Evolutionary conservation across 1,140 invertebrate species (phyloP).

Genomic region (Drosophila saltans): DNA sequence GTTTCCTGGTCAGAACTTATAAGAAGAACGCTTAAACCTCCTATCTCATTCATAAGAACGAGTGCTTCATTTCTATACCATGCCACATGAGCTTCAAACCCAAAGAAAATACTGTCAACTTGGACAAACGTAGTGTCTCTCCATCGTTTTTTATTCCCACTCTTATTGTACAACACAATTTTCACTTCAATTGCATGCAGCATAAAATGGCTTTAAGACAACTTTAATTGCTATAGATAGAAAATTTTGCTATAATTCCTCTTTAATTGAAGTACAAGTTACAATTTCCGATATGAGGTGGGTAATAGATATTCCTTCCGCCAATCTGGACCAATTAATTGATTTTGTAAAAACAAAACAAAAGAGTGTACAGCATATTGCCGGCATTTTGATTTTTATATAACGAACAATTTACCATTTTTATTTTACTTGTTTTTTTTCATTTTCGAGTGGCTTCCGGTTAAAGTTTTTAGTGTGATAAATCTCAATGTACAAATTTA

Average conservation of each 20-base stretch:
- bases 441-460: conserved; percentile 14
- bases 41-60: too few relatives aligned
- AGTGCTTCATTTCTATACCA: too few relatives aligned
- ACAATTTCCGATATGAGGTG: background rate
- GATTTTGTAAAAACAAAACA: background rate
- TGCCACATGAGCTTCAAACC: too few relatives aligned
- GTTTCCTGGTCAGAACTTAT: too few relatives aligned
- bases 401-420: background rate
- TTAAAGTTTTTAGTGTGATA: conserved; percentile 72
- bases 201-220: background rate
- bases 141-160: too few relatives aligned
- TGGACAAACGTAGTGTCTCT: too few relatives aligned
- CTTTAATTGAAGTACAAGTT: background rate
- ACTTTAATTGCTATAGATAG: background rate
- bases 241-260: background rate
- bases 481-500: conserved; percentile 79
- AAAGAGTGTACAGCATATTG: background rate
- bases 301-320: background rate
- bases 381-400: background rate
- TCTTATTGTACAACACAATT: too few relatives aligned
- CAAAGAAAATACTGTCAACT: too few relatives aligned
- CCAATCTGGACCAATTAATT: conserved; percentile 17
- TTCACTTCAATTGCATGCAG: too few relatives aligned
- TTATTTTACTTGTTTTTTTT: conserved; percentile 17
- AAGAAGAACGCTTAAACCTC: too few relatives aligned